Evolutionary conservation across 2,888 invertebrate genomes (phyloP).

Genomic region (Caenorhabditis sp.): DNA sequence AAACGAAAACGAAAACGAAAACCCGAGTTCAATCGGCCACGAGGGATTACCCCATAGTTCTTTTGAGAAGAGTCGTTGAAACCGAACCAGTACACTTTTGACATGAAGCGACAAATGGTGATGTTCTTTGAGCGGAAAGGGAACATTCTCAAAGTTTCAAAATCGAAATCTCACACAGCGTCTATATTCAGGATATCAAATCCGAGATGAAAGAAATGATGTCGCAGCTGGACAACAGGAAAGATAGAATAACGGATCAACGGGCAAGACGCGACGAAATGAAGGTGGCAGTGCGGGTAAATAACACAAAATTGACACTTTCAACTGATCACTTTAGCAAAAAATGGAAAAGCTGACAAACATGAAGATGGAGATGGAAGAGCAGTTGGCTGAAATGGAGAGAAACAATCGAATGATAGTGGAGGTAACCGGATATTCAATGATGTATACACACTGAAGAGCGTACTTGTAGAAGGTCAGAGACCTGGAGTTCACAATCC

Average conservation of each 20-base stretch:
- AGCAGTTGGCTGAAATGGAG: slow-evolving; percentile 27
- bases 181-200: slow-evolving; percentile 43
- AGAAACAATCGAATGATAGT: slow-evolving; percentile 17
- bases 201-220: slow-evolving; percentile 51
- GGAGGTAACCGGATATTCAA: slow-evolving; percentile 7
- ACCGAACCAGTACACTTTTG: background rate
- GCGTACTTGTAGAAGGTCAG: slow-evolving; percentile 19
- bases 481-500: slow-evolving; percentile 12
- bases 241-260: slow-evolving; percentile 50
- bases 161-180: background rate
- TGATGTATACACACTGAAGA: background rate
- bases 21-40: slow-evolving; percentile 34
- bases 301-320: slow-evolving; percentile 26
- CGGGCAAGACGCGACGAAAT: slow-evolving; percentile 28
- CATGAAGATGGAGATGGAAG: background rate
- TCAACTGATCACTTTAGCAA: slow-evolving; percentile 33
- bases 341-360: slow-evolving; percentile 1
- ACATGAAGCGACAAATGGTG: slow-evolving; percentile 12
- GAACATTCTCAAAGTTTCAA: no score
- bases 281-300: slow-evolving; percentile 14
- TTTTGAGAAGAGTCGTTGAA: slow-evolving; percentile 23
- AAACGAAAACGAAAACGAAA: slow-evolving; percentile 15
- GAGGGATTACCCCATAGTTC: slow-evolving; percentile 21
- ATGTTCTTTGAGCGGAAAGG: slow-evolving; percentile 23
- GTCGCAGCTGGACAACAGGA: slow-evolving; percentile 33